Conservation (phyloP, 2,797 vertebrate species). For the Acomys russatus region DNA sequence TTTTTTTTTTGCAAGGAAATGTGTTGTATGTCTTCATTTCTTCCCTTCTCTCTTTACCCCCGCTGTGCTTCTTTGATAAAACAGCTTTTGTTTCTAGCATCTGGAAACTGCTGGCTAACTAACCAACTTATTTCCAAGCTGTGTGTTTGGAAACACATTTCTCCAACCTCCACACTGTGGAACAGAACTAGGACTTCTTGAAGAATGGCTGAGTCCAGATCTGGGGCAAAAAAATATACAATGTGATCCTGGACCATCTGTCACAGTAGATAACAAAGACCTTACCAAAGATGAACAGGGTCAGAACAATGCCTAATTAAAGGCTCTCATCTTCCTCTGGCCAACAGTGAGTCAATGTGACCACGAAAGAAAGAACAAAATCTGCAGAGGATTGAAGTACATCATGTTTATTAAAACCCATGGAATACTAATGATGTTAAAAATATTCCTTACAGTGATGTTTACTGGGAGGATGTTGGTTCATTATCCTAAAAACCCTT, state of each 20-base stretch:
- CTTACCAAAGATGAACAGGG: constrained; percentile 47
- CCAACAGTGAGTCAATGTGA: constrained; percentile 55
- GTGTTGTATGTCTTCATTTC: constrained; percentile 45
- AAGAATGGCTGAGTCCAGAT: constrained; percentile 60
- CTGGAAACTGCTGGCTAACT: constrained; percentile 45
- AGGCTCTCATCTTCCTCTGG: constrained; percentile 55
- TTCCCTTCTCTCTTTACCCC: constrained; percentile 20
- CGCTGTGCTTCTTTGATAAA: not conserved
- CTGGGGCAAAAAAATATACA: constrained; percentile 63
- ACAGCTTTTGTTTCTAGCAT: constrained; percentile 38
- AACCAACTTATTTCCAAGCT: constrained; percentile 48
- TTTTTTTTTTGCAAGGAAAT: not conserved
- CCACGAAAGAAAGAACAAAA: constrained; percentile 57
- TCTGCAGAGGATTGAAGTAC: constrained; percentile 62
- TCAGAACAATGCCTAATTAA: constrained; percentile 71
- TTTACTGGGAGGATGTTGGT: constrained; percentile 55
- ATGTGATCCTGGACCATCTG: constrained; percentile 70
- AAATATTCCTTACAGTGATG: constrained; percentile 51
- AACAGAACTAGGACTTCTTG: constrained; percentile 25
- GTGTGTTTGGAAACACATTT: constrained; percentile 62
- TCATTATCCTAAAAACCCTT: constrained; percentile 35
- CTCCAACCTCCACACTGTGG: constrained; percentile 20
- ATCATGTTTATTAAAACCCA: constrained; percentile 63
- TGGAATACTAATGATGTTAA: constrained; percentile 44
- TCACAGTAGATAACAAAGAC: constrained; percentile 78